These are phyloP conservation scores for Hemicentrotus pulcherrimus DNA, from an alignment of 35 echinoderm and acorn worm species.

Conservation along the genomic window DNA sequence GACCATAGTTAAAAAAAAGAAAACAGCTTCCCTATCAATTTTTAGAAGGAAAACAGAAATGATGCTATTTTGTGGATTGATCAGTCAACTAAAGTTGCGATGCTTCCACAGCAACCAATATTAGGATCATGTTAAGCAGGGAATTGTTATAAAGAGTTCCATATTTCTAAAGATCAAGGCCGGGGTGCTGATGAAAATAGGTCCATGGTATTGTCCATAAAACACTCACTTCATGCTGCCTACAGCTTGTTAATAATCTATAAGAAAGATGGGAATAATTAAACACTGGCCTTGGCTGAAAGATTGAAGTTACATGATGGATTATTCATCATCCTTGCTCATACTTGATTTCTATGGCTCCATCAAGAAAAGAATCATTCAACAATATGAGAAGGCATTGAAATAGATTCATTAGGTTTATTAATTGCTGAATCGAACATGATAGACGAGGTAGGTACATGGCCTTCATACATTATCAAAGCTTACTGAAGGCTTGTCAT, in stretches of 20 bases:
- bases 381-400: background rate
- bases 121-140: background rate
- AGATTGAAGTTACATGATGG: background rate
- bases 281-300: background rate
- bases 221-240: background rate
- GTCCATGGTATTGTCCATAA: background rate
- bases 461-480: background rate
- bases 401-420: slow-evolving; percentile 13
- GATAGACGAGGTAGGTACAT: background rate
- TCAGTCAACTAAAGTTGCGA: background rate
- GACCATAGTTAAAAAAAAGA: background rate
- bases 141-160: background rate
- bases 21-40: background rate
- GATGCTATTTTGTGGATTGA: background rate
- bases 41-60: background rate
- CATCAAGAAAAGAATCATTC: background rate
- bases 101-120: background rate
- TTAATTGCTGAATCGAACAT: background rate
- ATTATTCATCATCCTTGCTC: background rate
- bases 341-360: background rate
- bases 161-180: background rate
- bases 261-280: background rate
- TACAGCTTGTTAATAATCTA: background rate
- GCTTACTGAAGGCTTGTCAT: too few species aligned
- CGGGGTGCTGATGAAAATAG: background rate